Evolutionary conservation across 2,888 invertebrate species (phyloP).

Genomic region (Argyresthia goedartella): DNA sequence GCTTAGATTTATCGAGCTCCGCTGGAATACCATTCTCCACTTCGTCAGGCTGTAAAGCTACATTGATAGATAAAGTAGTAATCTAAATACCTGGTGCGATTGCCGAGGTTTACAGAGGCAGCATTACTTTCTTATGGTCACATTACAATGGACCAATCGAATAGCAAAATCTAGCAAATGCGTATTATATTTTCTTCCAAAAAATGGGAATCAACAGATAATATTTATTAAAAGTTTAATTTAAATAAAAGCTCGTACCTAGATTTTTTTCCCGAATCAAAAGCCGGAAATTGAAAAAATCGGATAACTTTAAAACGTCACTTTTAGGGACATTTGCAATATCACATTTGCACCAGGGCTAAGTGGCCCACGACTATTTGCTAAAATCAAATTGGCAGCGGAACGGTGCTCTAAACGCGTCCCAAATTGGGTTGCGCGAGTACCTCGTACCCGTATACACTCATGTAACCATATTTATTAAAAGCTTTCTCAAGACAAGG

Average conservation of each 20-base stretch:
- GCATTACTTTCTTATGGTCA: not conserved
- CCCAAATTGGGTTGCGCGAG: conserved; percentile 24
- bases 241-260: no score
- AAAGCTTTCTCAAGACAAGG: conserved; percentile 26
- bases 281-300: no score
- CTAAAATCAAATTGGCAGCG: not conserved
- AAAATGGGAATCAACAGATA: no score
- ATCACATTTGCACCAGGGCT: no score
- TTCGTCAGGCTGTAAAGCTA: not conserved
- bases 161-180: not conserved
- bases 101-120: not conserved
- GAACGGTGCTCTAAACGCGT: not conserved
- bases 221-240: no score
- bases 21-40: conserved; percentile 3
- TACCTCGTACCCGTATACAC: conserved; percentile 17
- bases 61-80: not conserved
- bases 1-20: conserved; percentile 10
- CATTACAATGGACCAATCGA: not conserved
- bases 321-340: no score
- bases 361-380: not conserved
- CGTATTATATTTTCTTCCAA: not conserved
- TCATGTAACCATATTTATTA: conserved; percentile 35
- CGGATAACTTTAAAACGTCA: no score
- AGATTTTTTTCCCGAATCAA: no score
- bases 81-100: not conserved